These are phyloP conservation scores for Laupala kohalensis DNA, from an alignment of 1,140 invertebrate genomes.

Conservation along the genomic window DNA sequence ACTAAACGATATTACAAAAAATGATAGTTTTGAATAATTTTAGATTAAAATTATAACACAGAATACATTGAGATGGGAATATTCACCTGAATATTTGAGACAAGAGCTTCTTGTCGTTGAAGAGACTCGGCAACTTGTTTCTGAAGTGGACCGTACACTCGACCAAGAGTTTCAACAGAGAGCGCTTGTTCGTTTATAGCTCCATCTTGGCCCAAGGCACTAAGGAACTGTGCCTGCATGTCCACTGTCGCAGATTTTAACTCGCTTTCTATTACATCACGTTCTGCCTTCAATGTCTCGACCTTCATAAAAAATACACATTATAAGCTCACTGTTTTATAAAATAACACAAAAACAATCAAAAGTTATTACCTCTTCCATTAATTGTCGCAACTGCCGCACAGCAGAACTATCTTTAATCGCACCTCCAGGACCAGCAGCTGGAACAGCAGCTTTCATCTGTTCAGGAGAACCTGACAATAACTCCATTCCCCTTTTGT, in stretches of 20 bases:
- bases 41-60: too few relatives aligned
- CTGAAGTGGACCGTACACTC: slow-evolving; percentile 68
- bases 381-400: slow-evolving; percentile 56
- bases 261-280: slow-evolving; percentile 77
- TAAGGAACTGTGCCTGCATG: slow-evolving; percentile 71
- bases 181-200: slow-evolving; percentile 75
- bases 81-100: slow-evolving; percentile 59
- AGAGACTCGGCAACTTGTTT: slow-evolving; percentile 66
- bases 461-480: slow-evolving; percentile 59
- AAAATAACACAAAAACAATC: too few relatives aligned
- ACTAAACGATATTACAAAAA: too few relatives aligned
- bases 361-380: slow-evolving; percentile 63
- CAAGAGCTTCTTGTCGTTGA: slow-evolving; percentile 60
- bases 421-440: slow-evolving; percentile 29
- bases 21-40: too few relatives aligned
- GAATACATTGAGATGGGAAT: too few relatives aligned
- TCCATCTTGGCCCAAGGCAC: slow-evolving; percentile 68
- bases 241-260: slow-evolving; percentile 72
- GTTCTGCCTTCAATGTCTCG: slow-evolving; percentile 74
- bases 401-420: slow-evolving; percentile 46
- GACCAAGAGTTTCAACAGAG: slow-evolving; percentile 60
- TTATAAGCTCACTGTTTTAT: too few relatives aligned
- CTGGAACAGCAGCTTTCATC: slow-evolving; percentile 49
- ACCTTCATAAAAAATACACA: slow-evolving; percentile 39
- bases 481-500: slow-evolving; percentile 69